Percentiles rank a stretch among this genome's conserved stretches.
These are phyloP conservation scores for Peromyscus eremicus DNA, from an alignment of 2,797 vertebrate species.

Conservation along the genomic window DNA sequence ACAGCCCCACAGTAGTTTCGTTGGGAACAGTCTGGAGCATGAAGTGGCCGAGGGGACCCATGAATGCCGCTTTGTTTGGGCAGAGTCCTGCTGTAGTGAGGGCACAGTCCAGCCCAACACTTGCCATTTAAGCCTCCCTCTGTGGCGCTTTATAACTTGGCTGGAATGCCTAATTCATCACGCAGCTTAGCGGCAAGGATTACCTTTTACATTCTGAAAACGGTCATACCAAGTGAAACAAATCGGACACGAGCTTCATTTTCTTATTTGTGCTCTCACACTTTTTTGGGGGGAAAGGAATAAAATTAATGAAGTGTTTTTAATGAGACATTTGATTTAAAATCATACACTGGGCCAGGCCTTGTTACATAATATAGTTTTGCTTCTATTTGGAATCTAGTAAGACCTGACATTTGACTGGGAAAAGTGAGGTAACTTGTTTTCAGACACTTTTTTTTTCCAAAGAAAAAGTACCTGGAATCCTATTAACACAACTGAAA, in stretches of 20 bases:
- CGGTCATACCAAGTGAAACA: neutral
- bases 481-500: neutral
- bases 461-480: constrained; percentile 25
- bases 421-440: constrained; percentile 49
- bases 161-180: constrained; percentile 61
- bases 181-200: neutral
- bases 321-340: constrained; percentile 39
- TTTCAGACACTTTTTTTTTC: constrained; percentile 46
- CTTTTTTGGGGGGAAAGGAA: neutral
- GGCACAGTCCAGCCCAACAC: constrained; percentile 72
- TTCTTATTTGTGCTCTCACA: neutral
- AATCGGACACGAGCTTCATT: neutral
- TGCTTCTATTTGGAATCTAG: constrained; percentile 41
- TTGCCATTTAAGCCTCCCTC: constrained; percentile 80
- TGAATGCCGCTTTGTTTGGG: constrained; percentile 76
- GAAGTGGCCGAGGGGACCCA: neutral
- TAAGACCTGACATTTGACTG: constrained; percentile 6
- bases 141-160: constrained; percentile 77
- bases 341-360: neutral
- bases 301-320: constrained; percentile 24
- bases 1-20: constrained; percentile 38
- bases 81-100: constrained; percentile 7
- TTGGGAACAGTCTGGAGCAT: constrained; percentile 53
- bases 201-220: constrained; percentile 57
- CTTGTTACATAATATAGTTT: neutral